These are phyloP conservation scores for Toxotes chatareus DNA, from an alignment of 2,113 vertebrate genomes.

Conservation along the genomic window DNA sequence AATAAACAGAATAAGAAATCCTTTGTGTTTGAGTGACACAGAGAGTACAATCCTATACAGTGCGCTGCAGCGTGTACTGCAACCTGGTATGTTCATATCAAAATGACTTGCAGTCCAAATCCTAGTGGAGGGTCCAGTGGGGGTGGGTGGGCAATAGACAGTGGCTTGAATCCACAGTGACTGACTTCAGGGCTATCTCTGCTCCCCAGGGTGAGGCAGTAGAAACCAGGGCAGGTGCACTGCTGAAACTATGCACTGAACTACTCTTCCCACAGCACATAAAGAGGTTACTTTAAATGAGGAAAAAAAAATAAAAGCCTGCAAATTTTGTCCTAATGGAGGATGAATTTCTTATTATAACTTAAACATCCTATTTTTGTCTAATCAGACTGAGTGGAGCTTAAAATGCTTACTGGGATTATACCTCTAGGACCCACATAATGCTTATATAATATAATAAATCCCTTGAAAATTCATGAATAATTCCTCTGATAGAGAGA, in stretches of 20 bases:
- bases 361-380: neutral
- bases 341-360: neutral
- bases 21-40: conserved; percentile 6
- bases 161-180: conserved; percentile 31
- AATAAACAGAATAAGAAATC: conserved; percentile 10
- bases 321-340: neutral
- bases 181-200: conserved; percentile 3
- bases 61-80: neutral
- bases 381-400: conserved; percentile 23
- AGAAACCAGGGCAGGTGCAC: conserved; percentile 65
- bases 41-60: neutral
- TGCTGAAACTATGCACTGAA: neutral
- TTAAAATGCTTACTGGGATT: conserved; percentile 6
- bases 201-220: conserved; percentile 34
- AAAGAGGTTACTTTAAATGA: conserved; percentile 24
- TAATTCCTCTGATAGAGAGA: no score
- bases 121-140: conserved; percentile 11
- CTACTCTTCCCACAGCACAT: neutral
- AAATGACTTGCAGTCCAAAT: conserved; percentile 12
- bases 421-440: neutral
- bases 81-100: conserved; percentile 20
- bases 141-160: neutral
- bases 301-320: neutral
- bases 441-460: conserved; percentile 3
- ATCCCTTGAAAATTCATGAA: conserved; percentile 1